These are phyloP conservation scores for Ephydatia muelleri DNA, from an alignment of 37 sponge, comb jelly and placozoan species.

Conservation along the genomic window DNA sequence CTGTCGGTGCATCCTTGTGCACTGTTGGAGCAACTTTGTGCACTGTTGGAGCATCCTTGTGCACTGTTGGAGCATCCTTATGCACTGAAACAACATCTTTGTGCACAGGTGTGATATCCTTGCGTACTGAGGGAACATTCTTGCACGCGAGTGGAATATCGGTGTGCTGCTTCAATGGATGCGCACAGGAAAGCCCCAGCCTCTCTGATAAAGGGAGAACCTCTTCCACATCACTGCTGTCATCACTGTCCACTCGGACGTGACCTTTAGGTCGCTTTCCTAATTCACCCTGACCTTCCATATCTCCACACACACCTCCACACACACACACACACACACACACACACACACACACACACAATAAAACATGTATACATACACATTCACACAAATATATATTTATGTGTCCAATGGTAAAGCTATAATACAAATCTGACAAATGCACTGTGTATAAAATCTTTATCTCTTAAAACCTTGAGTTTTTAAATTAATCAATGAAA, in stretches of 20 bases:
- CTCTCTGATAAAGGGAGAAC: slow-evolving; percentile 29
- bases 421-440: too few species aligned
- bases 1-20: background rate
- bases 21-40: background rate
- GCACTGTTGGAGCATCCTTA: background rate
- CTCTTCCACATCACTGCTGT: slow-evolving; percentile 12
- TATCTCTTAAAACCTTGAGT: too few species aligned
- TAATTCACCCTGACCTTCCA: background rate
- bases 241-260: background rate
- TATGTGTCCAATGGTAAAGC: too few species aligned
- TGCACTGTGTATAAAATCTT: too few species aligned
- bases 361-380: too few species aligned
- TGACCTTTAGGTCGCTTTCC: background rate
- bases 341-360: background rate
- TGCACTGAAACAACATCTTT: background rate
- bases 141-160: background rate
- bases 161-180: background rate
- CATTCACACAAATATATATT: too few species aligned
- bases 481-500: too few species aligned
- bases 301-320: too few species aligned
- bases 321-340: too few species aligned
- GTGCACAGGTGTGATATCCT: background rate
- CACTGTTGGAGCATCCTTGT: background rate
- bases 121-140: background rate
- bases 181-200: background rate